Conservation (phyloP, 2,888 invertebrate species). For the Nematopogon swammerdamellus region DNA sequence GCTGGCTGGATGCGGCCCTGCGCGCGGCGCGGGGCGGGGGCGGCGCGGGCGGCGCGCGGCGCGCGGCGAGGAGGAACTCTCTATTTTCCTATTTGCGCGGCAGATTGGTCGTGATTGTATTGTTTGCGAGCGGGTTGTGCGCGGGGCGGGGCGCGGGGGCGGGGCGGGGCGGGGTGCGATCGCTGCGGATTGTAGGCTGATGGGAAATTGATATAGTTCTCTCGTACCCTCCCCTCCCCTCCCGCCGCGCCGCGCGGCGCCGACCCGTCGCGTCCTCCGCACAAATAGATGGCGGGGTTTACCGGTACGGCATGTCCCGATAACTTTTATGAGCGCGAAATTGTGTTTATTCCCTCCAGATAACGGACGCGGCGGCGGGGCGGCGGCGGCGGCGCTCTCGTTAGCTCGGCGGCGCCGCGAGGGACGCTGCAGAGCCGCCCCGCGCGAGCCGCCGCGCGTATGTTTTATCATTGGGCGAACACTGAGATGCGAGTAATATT, state of each 20-base stretch:
- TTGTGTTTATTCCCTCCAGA: constrained; percentile 36
- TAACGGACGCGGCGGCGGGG: no score
- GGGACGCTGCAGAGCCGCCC: no score
- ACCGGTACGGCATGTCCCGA: constrained; percentile 16
- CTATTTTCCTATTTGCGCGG: constrained; percentile 57
- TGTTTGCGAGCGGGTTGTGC: constrained; percentile 37
- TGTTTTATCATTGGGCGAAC: no score
- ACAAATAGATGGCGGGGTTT: background rate
- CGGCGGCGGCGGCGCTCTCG: no score
- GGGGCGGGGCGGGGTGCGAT: constrained; percentile 7
- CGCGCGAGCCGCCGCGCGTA: no score
- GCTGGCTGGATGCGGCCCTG: no score
- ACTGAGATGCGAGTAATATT: no score
- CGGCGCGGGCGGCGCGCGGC: no score
- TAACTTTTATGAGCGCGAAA: constrained; percentile 54
- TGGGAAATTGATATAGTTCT: background rate
- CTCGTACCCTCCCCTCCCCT: background rate
- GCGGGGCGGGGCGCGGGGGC: constrained; percentile 1
- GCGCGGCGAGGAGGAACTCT: no score
- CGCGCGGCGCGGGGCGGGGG: no score
- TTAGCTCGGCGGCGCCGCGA: no score
- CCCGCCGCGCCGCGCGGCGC: background rate
- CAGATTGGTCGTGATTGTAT: constrained; percentile 57
- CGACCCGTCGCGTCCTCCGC: no score
- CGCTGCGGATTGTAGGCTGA: background rate